Percentiles rank a stretch among this genome's conserved stretches.
Evolutionary conservation across 1,140 invertebrate genomes (phyloP).

Genomic region (Drosophila lacteicornis): DNA sequence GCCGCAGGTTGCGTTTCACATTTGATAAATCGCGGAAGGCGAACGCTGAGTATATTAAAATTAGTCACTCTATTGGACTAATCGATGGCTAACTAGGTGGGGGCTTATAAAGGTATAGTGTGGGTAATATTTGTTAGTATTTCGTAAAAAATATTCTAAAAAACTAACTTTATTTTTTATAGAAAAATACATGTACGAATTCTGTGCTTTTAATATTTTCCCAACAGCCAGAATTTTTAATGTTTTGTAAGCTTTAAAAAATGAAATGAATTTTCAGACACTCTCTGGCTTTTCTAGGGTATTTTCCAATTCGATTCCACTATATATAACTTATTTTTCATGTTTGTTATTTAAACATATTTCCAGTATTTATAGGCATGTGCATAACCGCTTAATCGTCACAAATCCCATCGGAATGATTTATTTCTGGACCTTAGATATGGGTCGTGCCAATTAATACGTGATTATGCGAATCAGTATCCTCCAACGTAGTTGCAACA

Average conservation of each 20-base stretch:
- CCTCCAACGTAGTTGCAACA: neutral
- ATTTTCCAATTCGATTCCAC: neutral
- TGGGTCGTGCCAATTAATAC: slow-evolving; percentile 1
- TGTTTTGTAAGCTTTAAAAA: no score
- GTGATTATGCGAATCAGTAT: slow-evolving; percentile 15
- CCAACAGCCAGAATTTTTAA: no score
- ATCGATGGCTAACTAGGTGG: slow-evolving; percentile 7
- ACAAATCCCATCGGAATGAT: neutral
- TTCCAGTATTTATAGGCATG: neutral
- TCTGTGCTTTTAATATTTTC: no score
- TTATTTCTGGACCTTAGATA: slow-evolving; percentile 1
- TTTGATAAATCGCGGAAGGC: slow-evolving; percentile 19
- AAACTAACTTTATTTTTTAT: no score
- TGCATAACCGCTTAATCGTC: neutral
- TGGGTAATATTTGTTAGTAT: no score
- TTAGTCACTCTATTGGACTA: slow-evolving; percentile 5
- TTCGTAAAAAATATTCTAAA: no score
- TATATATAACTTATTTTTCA: neutral
- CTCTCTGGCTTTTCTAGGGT: neutral
- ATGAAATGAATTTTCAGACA: no score
- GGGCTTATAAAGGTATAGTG: neutral
- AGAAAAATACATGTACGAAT: no score
- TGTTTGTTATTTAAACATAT: neutral
- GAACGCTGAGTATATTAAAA: slow-evolving; percentile 2
- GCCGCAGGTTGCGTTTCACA: slow-evolving; percentile 12